Percentiles rank a stretch among this genome's conserved stretches.
Evolutionary conservation across 2,888 invertebrate genomes (phyloP).

Genomic region (Drosophila percnosoma): DNA sequence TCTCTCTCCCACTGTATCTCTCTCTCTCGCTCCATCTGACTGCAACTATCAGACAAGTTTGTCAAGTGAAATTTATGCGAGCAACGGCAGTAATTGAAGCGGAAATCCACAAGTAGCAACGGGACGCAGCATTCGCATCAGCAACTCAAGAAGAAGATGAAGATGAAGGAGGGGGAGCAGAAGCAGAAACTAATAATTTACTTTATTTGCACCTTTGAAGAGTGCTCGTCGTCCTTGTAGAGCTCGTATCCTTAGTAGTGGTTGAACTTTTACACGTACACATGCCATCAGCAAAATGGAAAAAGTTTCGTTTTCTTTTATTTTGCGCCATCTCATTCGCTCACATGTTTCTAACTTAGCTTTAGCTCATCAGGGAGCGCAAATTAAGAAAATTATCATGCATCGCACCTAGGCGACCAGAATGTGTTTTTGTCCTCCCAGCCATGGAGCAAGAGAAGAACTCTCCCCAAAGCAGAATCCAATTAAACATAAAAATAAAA

Average conservation of each 20-base stretch:
- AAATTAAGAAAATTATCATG: slow-evolving; percentile 80
- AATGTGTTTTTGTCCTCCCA: slow-evolving; percentile 2
- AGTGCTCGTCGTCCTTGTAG: slow-evolving; percentile 44
- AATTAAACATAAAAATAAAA: slow-evolving; percentile 79
- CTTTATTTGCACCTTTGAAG: slow-evolving; percentile 80
- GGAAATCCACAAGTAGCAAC: slow-evolving; percentile 75
- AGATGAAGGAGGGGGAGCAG: slow-evolving; percentile 20
- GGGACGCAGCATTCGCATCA: slow-evolving; percentile 10
- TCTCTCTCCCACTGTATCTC: neutral
- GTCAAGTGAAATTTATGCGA: slow-evolving; percentile 80
- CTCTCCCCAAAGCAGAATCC: slow-evolving; percentile 63
- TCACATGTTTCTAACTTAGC: slow-evolving; percentile 11
- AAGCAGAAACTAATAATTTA: slow-evolving; percentile 75
- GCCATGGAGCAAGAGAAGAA: slow-evolving; percentile 28
- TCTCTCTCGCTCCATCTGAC: neutral
- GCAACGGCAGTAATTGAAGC: slow-evolving; percentile 71
- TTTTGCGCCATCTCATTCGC: neutral
- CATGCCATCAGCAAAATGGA: slow-evolving; percentile 76
- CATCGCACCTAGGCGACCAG: slow-evolving; percentile 72
- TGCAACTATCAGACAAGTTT: slow-evolving; percentile 68
- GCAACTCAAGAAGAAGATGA: slow-evolving; percentile 8
- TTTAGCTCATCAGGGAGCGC: slow-evolving; percentile 70
- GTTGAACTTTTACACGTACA: slow-evolving; percentile 75
- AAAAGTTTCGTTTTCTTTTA: slow-evolving; percentile 59
- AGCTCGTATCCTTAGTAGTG: slow-evolving; percentile 43